These are phyloP conservation scores for Ashinkailepas kermadecensis DNA, from an alignment of 2,888 invertebrate species.

Conservation along the genomic window DNA sequence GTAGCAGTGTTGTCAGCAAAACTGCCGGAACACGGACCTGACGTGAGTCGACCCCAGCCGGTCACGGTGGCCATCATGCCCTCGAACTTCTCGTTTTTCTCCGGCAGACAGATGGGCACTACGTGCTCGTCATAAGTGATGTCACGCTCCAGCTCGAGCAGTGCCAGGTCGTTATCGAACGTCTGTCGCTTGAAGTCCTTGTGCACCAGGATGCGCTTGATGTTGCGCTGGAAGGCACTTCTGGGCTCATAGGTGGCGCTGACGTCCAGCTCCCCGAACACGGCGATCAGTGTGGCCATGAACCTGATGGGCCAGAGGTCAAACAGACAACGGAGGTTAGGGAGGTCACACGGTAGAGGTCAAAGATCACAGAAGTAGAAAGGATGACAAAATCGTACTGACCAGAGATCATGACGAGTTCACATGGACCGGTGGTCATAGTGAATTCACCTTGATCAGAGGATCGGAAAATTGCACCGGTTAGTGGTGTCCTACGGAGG, in stretches of 20 bases:
- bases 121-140: slow-evolving; percentile 78
- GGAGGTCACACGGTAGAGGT: no score
- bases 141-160: slow-evolving; percentile 74
- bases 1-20: no score
- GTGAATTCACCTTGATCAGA: no score
- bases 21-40: slow-evolving; percentile 49
- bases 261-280: slow-evolving; percentile 85
- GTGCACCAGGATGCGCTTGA: slow-evolving; percentile 78
- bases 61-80: slow-evolving; percentile 82
- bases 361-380: no score
- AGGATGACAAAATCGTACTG: no score
- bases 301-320: slow-evolving; percentile 50
- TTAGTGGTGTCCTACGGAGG: no score
- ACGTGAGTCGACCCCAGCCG: slow-evolving; percentile 85
- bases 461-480: no score
- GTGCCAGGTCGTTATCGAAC: slow-evolving; percentile 82
- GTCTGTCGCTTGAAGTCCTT: slow-evolving; percentile 80
- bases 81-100: slow-evolving; percentile 62
- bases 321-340: no score
- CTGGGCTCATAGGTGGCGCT: slow-evolving; percentile 65
- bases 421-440: no score
- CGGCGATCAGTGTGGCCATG: slow-evolving; percentile 78
- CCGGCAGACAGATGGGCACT: slow-evolving; percentile 86
- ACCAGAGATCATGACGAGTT: no score
- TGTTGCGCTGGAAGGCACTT: slow-evolving; percentile 62